These are phyloP conservation scores for Lucilia cuprina DNA, from an alignment of 1,140 invertebrate species.

Conservation along the genomic window DNA sequence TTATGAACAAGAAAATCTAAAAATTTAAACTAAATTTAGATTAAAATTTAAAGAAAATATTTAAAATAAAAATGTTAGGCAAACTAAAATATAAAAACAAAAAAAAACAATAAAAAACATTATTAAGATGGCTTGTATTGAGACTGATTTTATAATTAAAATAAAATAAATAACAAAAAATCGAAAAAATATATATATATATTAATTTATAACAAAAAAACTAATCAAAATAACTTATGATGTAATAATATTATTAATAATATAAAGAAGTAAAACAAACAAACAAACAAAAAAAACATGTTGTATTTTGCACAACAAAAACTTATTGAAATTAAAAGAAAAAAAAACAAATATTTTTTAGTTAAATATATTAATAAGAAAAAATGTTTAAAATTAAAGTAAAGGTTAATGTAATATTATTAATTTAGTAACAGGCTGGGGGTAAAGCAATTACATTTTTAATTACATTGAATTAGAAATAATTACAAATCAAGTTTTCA, in stretches of 20 bases:
- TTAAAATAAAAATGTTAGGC: slow-evolving; percentile 31
- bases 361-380: neutral
- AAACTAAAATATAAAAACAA: slow-evolving; percentile 24
- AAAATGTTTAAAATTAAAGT: neutral
- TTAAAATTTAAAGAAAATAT: neutral
- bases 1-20: neutral
- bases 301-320: slow-evolving; percentile 17
- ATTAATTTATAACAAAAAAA: slow-evolving; percentile 13
- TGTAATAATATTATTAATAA: neutral
- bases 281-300: neutral
- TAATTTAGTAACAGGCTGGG: neutral
- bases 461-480: no score
- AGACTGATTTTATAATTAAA: slow-evolving; percentile 44
- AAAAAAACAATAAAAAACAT: no score
- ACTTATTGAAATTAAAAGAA: neutral
- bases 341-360: neutral
- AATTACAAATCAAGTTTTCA: no score
- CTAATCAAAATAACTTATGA: neutral
- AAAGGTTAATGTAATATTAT: neutral
- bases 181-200: slow-evolving; percentile 22
- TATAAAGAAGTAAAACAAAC: neutral
- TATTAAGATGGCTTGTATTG: slow-evolving; percentile 43
- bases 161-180: slow-evolving; percentile 17
- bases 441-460: no score
- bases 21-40: neutral